Base-by-base conservation (phyloP, 2,888 invertebrate species). In the Agrochola circellaris region DNA sequence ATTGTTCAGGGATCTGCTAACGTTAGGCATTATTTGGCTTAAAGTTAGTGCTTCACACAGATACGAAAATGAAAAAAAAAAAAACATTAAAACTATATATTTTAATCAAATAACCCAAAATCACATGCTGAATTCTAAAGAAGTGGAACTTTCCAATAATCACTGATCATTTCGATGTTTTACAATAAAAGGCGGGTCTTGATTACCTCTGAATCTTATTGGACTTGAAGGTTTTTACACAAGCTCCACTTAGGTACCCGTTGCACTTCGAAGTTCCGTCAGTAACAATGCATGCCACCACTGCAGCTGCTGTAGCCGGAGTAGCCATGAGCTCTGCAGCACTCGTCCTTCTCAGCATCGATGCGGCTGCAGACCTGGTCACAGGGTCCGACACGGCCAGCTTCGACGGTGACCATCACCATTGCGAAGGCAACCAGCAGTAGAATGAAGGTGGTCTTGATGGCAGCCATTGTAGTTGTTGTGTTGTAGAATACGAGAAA, bases 351-450 rank as follows among this genome's bases (percentile, higher is more conserved):
- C 30, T 82, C 82, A 56, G 45, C 0, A 23, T 0, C 5, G 30
- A 23, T 61, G 30, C 77, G 82, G 38, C 13, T 4, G 61, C 79
- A 79, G 66, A 76, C 79, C 77, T 67, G n/a, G 82, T 79, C 79
- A 15, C 79, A 79, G 54, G 77, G 23, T 23, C 23, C 38, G 13
- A 79, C 76, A 38, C 11, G 77, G n/a, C 0, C 61, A 11, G 76
- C 79, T 30, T 61, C 77, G 20, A 82, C 61, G 45, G 66, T 56
- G 15, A 82, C 82, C 82, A 5, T 5, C 64, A 78, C 75, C 82
- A 82, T 82, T 20, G 77, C 76, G 48, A 76, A 82, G 54, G 79
- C 79, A 45, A 79, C 11, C 65, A 79, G 79, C 77, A 76, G 38
- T 30, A 79, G 76, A 15, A 79, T 15, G 38, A 79, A 76, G 38